Conservation (phyloP, 1,140 invertebrate genomes). For the Mamestra configurata region DNA sequence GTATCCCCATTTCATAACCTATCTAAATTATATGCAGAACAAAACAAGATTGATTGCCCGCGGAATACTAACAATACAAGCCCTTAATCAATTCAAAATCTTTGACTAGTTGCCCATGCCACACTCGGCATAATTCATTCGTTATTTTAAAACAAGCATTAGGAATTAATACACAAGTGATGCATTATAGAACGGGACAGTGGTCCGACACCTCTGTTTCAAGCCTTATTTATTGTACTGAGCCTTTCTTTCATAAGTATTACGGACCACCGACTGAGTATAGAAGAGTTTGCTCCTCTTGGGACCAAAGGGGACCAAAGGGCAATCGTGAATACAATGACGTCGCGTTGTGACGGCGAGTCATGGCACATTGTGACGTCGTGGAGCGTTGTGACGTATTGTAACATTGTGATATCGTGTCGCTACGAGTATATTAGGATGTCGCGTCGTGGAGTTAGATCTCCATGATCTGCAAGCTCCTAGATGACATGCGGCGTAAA, state of each 20-base stretch:
- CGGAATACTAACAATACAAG: constrained; percentile 15
- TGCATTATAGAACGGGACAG: constrained; percentile 64
- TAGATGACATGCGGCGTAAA: no score
- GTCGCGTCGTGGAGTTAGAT: no score
- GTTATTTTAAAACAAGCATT: constrained; percentile 57
- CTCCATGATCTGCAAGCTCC: no score
- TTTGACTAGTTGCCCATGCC: constrained; percentile 18
- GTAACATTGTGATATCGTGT: no score
- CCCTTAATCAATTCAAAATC: constrained; percentile 45
- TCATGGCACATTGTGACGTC: no score
- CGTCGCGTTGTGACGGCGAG: no score
- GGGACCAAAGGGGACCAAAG: not conserved
- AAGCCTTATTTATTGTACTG: constrained; percentile 65
- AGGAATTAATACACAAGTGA: constrained; percentile 63
- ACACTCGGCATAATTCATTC: constrained; percentile 49
- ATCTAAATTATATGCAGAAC: constrained; percentile 8
- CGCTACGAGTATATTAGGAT: no score
- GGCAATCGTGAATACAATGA: no score
- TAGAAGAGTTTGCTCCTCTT: constrained; percentile 54
- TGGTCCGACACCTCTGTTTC: constrained; percentile 62
- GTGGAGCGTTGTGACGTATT: no score
- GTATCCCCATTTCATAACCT: not conserved
- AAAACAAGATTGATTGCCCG: not conserved
- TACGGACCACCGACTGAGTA: constrained; percentile 63
- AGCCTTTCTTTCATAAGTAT: constrained; percentile 62